Base-by-base conservation (phyloP, 2,113 vertebrate genomes). In the Diglossa brunneiventris region DNA sequence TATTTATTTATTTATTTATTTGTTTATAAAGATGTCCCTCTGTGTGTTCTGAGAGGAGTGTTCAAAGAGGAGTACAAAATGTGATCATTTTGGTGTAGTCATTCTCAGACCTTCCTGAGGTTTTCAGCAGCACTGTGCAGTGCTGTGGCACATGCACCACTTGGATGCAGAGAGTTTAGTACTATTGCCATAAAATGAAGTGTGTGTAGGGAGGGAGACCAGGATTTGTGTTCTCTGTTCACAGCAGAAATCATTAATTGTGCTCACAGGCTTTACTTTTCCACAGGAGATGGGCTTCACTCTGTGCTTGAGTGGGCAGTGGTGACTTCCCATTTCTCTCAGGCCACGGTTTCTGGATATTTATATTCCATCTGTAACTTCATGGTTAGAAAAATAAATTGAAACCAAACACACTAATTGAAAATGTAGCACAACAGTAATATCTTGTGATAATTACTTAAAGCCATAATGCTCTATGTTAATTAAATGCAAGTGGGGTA, bases 161-260 rank as follows among this genome's bases (percentile, higher is more conserved):
- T 55, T 24, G 14, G 1, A 11, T 2, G 3, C 8, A 69, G 37
- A 3, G 12, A 28, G 47, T 37, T 55, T 12, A 50, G 33, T n/a
- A 3, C 17, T 42, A 4, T 6, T 1, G 7, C 11, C 67, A 42
- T 35, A 27, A 75, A 81, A n/a, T 35, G 0, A 0, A 33, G 5
- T 27, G 5, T 24, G 4, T 53, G 3, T 37, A 5, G 44, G 46
- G 87, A 80, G 66, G 21, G 66, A 3, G 75, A 44, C 52, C 58
- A 18, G 17, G 42, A 28, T 58, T 62, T 61, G 14, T 53, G 8
- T 63, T 52, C 17, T 74, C 61, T 83, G 21, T 37, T 85, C 6
- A 0, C 31, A 4, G 39, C 19, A 55, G 33, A 49, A 76, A 42
- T 50, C 10, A 19, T 4, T 52, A 52, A 35, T 59, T 33, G 15